phyloP scores from a whole-genome alignment of 2,797 vertebrate genomes.

The Hozukius guyotensis region DNA sequence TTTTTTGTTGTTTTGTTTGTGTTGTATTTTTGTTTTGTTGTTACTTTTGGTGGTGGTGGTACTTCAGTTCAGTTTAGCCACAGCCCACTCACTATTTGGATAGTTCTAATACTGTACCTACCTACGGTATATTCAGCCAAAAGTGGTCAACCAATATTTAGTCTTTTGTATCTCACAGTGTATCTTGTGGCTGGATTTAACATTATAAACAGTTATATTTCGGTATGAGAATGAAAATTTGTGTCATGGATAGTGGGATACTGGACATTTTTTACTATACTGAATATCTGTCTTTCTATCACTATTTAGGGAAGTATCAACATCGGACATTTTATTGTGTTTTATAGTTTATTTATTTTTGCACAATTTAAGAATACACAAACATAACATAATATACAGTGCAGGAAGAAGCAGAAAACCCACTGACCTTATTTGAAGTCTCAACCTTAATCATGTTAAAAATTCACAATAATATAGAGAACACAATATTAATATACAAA shows the following conservation, averaged over 20 bases:
- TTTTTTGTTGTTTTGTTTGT: background rate
- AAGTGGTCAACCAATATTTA: background rate
- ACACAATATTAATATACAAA: too few species aligned
- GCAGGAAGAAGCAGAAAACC: too few species aligned
- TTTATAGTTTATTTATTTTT: too few species aligned
- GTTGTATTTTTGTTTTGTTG: background rate
- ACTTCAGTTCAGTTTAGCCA: background rate
- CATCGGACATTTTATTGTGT: background rate
- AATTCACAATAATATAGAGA: too few species aligned
- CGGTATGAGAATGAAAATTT: background rate
- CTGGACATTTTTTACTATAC: background rate
- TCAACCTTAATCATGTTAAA: rapidly evolving
- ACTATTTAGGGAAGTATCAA: background rate
- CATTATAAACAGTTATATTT: background rate
- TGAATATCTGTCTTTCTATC: background rate
- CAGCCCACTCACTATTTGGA: background rate
- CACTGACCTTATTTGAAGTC: too few species aligned
- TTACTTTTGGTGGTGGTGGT: background rate
- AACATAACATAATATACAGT: too few species aligned
- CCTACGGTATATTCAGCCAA: background rate
- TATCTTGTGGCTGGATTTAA: background rate
- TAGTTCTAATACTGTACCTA: background rate
- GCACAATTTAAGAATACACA: too few species aligned
- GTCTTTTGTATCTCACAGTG: background rate
- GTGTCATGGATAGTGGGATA: background rate